phyloP scores from a whole-genome alignment of 2,113 vertebrate species.

The Callipepla californica region DNA sequence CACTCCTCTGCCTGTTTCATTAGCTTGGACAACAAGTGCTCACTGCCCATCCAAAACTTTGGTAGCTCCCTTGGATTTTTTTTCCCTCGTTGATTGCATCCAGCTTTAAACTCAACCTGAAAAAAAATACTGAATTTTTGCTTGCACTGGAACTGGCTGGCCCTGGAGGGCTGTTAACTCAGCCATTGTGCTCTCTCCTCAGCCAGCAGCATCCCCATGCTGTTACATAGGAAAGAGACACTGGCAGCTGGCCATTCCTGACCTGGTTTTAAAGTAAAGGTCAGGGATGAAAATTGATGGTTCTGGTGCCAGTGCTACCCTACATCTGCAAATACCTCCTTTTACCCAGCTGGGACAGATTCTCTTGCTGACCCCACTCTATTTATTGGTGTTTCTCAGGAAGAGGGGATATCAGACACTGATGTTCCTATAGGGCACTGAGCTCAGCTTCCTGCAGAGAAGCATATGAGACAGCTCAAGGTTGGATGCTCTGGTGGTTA shows the following conservation, averaged over 20 bases:
- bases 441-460: background rate
- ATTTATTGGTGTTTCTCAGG: background rate
- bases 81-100: background rate
- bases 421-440: background rate
- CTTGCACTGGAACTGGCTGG: background rate
- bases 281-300: background rate
- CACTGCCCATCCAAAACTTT: background rate
- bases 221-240: background rate
- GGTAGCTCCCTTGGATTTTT: background rate
- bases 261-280: background rate
- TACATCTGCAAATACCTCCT: background rate
- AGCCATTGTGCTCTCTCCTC: background rate
- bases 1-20: background rate
- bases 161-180: background rate
- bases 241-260: background rate
- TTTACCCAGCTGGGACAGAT: background rate
- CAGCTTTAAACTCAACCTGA: background rate
- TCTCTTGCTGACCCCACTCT: background rate
- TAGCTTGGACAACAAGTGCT: background rate
- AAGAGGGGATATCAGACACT: background rate
- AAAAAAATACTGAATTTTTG: background rate
- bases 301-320: background rate
- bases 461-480: background rate
- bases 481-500: conserved; percentile 15
- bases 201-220: background rate